Base-by-base conservation (phyloP, 2,888 invertebrate genomes). In the Mystacides longicornis region DNA sequence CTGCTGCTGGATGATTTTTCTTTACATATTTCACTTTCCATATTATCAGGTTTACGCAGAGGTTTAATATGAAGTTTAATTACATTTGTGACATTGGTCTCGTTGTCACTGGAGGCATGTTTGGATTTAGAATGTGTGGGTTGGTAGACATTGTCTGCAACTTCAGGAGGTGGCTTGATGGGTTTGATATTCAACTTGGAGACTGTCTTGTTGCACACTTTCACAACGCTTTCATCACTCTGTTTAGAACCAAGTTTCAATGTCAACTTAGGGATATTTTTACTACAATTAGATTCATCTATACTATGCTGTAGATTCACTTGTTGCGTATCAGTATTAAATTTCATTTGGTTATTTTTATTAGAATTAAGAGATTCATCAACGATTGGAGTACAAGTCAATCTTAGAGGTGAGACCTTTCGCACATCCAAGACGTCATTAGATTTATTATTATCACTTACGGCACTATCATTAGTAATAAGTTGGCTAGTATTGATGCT, bases 41-140 rank as follows among this genome's bases (percentile, higher is more conserved):
- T 74, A 61, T 75, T 75, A 57, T 74, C 73, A 58, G 72, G 73
- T 64, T 70, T 74, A 31, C 64, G 68, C 63, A 81, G 73, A 64
- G 73, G 79, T 67, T 77, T 81, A 16, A 76, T 77, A 60, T 74
- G 75, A 59, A 77, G 64, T 68, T 77, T 77, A 31, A 72, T 72
- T 31, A 77, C 64, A 67, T 67, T 67, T 63, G 73, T 68, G 65
- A 73, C 16, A 23, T 16, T 23, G 22, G 50, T 31, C 4, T 33
- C 37, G 33, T 18, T 33, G 16, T 31, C 37, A 45, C 47, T 50
- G 9, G 48, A 22, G 4, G 37, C 22, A 42, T 23, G 45, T 16
- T 42, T 49, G n/a, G 47, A 66, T 63, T 72, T 71, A 65, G 66
- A 64, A 63, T 59, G 20, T 19, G 19, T 16, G 20, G 33, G 19